These are phyloP conservation scores for Pararge aegeria DNA, from an alignment of 1,140 invertebrate genomes.

Conservation along the genomic window DNA sequence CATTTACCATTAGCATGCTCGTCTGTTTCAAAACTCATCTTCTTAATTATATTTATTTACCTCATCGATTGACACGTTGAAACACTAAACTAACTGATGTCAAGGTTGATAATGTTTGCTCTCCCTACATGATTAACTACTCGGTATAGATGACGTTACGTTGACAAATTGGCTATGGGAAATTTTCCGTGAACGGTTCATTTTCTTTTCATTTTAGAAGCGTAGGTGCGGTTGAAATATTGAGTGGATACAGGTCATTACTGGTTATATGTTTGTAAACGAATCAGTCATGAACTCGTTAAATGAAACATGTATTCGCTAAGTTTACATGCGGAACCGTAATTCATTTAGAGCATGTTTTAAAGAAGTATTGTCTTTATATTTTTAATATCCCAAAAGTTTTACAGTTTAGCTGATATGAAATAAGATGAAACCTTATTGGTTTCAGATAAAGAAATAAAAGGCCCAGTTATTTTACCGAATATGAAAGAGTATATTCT, in stretches of 20 bases:
- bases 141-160: slow-evolving; percentile 33
- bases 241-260: slow-evolving; percentile 18
- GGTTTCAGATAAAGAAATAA: slow-evolving; percentile 58
- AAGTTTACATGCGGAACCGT: not conserved
- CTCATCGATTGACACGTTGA: slow-evolving; percentile 37
- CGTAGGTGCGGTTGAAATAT: slow-evolving; percentile 32
- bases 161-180: slow-evolving; percentile 40
- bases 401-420: not conserved
- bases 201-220: slow-evolving; percentile 36
- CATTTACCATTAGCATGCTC: slow-evolving; percentile 57
- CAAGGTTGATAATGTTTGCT: slow-evolving; percentile 48
- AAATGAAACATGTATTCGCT: not conserved
- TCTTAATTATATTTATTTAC: slow-evolving; percentile 43
- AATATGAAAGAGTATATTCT: slow-evolving; percentile 71
- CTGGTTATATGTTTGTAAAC: slow-evolving; percentile 16
- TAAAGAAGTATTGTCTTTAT: not conserved
- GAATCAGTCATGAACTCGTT: slow-evolving; percentile 7
- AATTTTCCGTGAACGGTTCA: slow-evolving; percentile 37
- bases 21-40: slow-evolving; percentile 28
- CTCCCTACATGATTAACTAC: slow-evolving; percentile 50
- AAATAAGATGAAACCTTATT: slow-evolving; percentile 6
- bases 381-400: not conserved
- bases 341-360: not conserved
- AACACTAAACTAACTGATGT: slow-evolving; percentile 45
- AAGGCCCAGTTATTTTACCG: slow-evolving; percentile 72